phyloP scores from a whole-genome alignment of 2,113 vertebrate genomes.

The Microcebus ravelobensis region DNA sequence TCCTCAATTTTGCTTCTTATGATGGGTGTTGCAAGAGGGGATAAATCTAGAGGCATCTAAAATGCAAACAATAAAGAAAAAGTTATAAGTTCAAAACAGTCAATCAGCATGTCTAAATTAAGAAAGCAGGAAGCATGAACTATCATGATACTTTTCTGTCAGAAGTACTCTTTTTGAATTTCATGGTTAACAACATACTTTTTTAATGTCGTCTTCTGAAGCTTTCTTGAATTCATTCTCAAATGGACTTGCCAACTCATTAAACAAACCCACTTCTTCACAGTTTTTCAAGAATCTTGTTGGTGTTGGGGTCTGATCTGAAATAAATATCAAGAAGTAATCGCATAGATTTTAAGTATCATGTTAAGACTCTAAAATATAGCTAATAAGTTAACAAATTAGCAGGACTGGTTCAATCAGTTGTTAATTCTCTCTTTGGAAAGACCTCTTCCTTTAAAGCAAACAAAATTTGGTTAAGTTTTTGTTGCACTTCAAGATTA shows the following conservation, averaged over 20 bases:
- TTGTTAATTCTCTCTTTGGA: conserved; percentile 73
- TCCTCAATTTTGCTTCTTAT: conserved; percentile 97
- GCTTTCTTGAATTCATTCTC: conserved; percentile 99
- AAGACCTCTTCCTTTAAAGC: conserved; percentile 73
- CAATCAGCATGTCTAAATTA: background rate
- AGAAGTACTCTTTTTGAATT: conserved; percentile 42
- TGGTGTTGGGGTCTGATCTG: conserved; percentile 99
- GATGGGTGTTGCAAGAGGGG: conserved; percentile 96
- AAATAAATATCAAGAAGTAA: conserved; percentile 77
- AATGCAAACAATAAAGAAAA: conserved; percentile 60
- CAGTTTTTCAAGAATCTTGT: conserved; percentile 99
- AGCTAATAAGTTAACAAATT: conserved; percentile 62
- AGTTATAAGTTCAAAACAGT: background rate
- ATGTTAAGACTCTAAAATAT: conserved; percentile 28
- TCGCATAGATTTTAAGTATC: conserved; percentile 58
- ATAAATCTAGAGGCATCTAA: conserved; percentile 97
- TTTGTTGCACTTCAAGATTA: conserved; percentile 43
- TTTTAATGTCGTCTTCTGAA: conserved; percentile 97
- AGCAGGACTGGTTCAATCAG: conserved; percentile 65
- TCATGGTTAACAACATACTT: conserved; percentile 87
- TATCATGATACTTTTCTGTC: background rate
- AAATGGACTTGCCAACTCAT: conserved; percentile 98
- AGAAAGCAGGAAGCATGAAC: background rate
- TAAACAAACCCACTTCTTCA: conserved; percentile 99
- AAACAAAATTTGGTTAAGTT: conserved; percentile 73